Percentiles rank a stretch among this genome's conserved stretches.
Conservation (phyloP, 1,140 invertebrate species). For the Penaeus indicus region DNA sequence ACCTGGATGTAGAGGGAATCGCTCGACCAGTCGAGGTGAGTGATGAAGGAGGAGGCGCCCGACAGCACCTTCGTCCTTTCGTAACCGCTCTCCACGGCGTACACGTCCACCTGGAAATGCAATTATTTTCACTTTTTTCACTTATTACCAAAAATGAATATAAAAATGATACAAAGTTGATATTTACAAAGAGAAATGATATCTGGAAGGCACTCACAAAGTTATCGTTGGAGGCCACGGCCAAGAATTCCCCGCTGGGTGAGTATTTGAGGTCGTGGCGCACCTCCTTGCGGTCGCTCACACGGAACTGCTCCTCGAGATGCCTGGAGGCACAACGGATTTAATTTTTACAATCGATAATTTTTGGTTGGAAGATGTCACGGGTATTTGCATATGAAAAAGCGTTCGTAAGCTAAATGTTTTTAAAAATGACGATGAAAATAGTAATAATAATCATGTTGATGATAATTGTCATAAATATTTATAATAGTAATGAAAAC, state of each 20-base stretch:
- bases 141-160: not conserved
- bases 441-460: too few species aligned
- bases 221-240: conserved; percentile 65
- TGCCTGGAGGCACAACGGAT: conserved; percentile 29
- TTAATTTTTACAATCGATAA: too few species aligned
- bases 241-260: conserved; percentile 52
- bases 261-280: conserved; percentile 65
- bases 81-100: conserved; percentile 49
- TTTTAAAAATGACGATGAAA: too few species aligned
- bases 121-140: not conserved
- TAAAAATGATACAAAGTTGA: not conserved
- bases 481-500: too few species aligned
- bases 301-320: conserved; percentile 43
- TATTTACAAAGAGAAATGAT: not conserved
- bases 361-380: not conserved
- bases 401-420: too few species aligned
- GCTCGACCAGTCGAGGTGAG: conserved; percentile 63
- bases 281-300: conserved; percentile 58
- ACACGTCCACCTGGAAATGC: conserved; percentile 58
- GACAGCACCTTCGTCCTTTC: conserved; percentile 33
- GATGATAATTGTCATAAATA: too few species aligned
- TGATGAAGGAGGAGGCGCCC: conserved; percentile 64
- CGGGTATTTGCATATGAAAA: too few species aligned
- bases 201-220: conserved; percentile 52
- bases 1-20: conserved; percentile 48